These are phyloP conservation scores for Zaprionus tsacasi DNA, from an alignment of 1,140 invertebrate species.

Conservation along the genomic window DNA sequence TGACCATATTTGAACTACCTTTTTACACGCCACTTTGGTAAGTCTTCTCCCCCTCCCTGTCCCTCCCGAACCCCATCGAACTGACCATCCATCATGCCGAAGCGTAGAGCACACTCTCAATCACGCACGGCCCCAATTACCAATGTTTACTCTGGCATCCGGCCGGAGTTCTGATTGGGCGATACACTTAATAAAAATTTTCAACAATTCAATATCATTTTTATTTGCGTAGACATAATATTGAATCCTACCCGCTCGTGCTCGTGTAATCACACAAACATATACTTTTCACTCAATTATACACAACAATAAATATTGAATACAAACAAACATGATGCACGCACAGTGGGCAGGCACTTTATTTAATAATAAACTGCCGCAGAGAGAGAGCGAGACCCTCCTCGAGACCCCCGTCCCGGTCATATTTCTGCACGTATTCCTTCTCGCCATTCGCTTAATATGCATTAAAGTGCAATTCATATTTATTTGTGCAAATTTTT, in stretches of 20 bases:
- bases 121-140: conserved; percentile 34
- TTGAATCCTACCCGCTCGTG: conserved; percentile 56
- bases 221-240: conserved; percentile 74
- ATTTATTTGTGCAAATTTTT: conserved; percentile 83
- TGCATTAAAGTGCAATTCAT: conserved; percentile 83
- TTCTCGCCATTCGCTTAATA: conserved; percentile 63
- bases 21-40: conserved; percentile 3
- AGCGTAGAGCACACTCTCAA: conserved; percentile 6
- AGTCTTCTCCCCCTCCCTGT: not conserved
- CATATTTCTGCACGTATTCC: not conserved
- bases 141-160: conserved; percentile 48
- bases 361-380: conserved; percentile 77
- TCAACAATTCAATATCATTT: conserved; percentile 80
- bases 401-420: too few relatives aligned
- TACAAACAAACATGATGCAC: conserved; percentile 68
- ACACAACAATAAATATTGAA: conserved; percentile 81
- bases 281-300: conserved; percentile 82
- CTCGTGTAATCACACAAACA: conserved; percentile 70
- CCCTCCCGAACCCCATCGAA: not conserved
- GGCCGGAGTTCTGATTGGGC: conserved; percentile 45
- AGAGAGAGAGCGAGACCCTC: not conserved
- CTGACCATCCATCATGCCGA: not conserved
- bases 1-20: not conserved
- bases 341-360: conserved; percentile 68
- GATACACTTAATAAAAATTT: conserved; percentile 76